Evolutionary conservation across 2,888 invertebrate genomes (phyloP), one percentile per base, ranked within the genome.

Genomic region (Smittia aterrima): DNA sequence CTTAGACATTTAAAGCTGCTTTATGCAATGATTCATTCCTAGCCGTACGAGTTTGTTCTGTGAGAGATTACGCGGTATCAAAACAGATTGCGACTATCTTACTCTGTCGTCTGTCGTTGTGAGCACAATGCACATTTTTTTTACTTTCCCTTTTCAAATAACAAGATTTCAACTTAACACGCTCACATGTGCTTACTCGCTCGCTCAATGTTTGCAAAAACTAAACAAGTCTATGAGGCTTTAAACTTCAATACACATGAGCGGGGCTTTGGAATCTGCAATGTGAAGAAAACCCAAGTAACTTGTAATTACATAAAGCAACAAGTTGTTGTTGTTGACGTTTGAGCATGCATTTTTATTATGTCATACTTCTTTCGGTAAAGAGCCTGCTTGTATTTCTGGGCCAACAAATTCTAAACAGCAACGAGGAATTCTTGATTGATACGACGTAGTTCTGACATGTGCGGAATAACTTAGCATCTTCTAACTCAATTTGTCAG

Each of bases 91-190:
- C 18, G 18, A 18, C 20, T 58, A 58, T 47, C 58, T n/a, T 16
- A 20, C 20, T 22, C n/a, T n/a, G n/a, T 9, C 58, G 9, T 18
- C 58, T 20, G 22, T 18, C 1, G 18, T 18, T 20, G 58, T 22
- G 20, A 9, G 40, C 24, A 18, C 41, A 70, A 7, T 53, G 53
- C 53, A 54, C n/a, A n/a, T 22, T 47, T 68, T 41, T 70, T 70
- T 54, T 25, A 70, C 70, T 70, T 70, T 70, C 70, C 70, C 70
- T 70, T 70, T 70, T 70, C 7, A 32, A 70, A 70, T 54, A 54
- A 41, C 53, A 27, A 53, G 22, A n/a, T 27, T 25, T 25, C 6
- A 7, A 13, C n/a, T 18, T 13, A 9, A 27, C 24, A 11, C 16
- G n/a, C 24, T 64, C 64, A 16, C 24, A 11, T 16, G 24, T 58